These are phyloP conservation scores for Drosophila macrospina DNA, from an alignment of 2,888 invertebrate species.

Conservation along the genomic window DNA sequence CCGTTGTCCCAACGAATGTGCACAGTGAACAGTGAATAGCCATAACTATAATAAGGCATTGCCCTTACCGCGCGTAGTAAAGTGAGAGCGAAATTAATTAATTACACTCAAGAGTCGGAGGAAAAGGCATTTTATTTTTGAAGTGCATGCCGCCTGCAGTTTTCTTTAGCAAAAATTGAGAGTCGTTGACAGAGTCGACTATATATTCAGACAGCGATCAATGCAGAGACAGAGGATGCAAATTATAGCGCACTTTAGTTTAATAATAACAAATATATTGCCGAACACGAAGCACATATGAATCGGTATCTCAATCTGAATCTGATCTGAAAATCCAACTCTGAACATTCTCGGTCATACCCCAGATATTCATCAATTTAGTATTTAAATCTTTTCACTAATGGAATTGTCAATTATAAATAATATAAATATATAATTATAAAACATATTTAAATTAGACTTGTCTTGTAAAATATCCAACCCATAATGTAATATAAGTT, in stretches of 20 bases:
- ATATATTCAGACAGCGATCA: conserved; percentile 20
- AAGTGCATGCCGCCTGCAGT: conserved; percentile 65
- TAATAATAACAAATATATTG: conserved; percentile 1
- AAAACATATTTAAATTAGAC: no score
- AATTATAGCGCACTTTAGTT: conserved; percentile 48
- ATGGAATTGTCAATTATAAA: no score
- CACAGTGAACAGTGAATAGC: conserved; percentile 43
- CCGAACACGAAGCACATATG: not conserved
- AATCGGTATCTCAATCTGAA: conserved; percentile 25
- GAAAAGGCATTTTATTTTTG: conserved; percentile 74
- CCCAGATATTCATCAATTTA: not conserved
- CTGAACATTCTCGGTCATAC: not conserved
- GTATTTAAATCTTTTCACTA: no score
- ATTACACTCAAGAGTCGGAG: conserved; percentile 78
- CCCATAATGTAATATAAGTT: no score
- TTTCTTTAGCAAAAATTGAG: conserved; percentile 53
- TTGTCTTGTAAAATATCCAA: no score
- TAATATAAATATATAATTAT: no score
- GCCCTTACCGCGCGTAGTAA: conserved; percentile 10
- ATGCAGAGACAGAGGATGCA: conserved; percentile 24
- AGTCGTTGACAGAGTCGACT: conserved; percentile 12
- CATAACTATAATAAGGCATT: not conserved
- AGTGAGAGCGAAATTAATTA: conserved; percentile 77
- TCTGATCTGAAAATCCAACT: conserved; percentile 10
- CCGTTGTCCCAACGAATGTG: conserved; percentile 47